Base-by-base conservation (phyloP, 1,140 invertebrate genomes). In the Sycophaga agraensis region DNA sequence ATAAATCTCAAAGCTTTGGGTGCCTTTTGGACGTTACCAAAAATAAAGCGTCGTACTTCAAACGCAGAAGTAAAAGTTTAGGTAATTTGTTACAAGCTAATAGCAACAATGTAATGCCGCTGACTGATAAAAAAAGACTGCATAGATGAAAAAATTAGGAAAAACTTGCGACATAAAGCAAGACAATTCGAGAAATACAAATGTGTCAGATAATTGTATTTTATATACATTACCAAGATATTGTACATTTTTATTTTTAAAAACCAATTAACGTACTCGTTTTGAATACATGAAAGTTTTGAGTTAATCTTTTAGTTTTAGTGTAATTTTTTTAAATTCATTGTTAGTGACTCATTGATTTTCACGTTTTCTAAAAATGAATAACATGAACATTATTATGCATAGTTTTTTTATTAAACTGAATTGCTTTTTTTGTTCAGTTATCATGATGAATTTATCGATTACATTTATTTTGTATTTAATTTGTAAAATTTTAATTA, bases 181-280 rank as follows among this genome's bases (percentile, higher is more conserved):
- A 62, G 43, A 54, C 46, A 21, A 48, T 65, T 66, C 46, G 68
- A 67, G 9, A 67, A 64, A 53, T 59, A 65, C 42, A 61, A 66
- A 21, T 69, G 66, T 34, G 64, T 69, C 48, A 69, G 68, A 55
- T 69, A 69, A 63, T 46, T 39, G 3, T 8, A 31, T n/a, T 39
- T 54, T 22, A 45, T 11, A 53, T 50, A 6, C 43, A 22, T n/a
- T 50, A 16, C 9, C n/a, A n/a, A n/a, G n/a, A n/a, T 37, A 48
- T 26, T 48, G 21, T 48, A 58, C 35, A 37, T 43, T 54, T 40
- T 55, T 56, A 42, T 60, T 56, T 48, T 56, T 24, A 39, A 53
- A 24, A 28, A 39, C 3, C 8, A 21, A 40, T n/a, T 39, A 28
- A 17, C 12, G 34, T 61, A 54, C 31, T 61, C 16, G 28, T 1